Evolutionary conservation across 2,113 vertebrate genomes (phyloP), one percentile per base, ranked within the genome.

Genomic region (Spea multiplicata): DNA sequence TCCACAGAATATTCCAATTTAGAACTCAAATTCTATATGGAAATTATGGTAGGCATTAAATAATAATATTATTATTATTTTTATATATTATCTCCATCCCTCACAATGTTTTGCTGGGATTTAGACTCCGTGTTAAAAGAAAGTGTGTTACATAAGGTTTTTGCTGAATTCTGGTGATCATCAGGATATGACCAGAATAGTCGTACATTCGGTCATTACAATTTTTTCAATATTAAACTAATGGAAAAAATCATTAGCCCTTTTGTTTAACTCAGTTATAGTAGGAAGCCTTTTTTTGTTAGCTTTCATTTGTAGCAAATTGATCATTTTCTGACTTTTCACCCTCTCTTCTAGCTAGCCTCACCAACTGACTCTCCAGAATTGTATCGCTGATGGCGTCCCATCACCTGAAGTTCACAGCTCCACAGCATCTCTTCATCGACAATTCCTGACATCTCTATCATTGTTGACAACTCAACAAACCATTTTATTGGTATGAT

Each of bases 191-290:
- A 64, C 61, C 61, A 17, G 61, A 64, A 64, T 69, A 12, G 49
- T 47, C 49, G 49, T 69, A 47, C 47, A 5, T 48, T 13, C 44
- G 10, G 67, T 67, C 49, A 69, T 69, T 47, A 69, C 12, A 7
- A 49, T 69, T 49, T 14, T 69, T n/a, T 49, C 46, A 8, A 5
- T 45, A 49, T 49, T 69, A 48, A 49, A n/a, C 9, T 16, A 49
- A 49, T 69, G 67, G 61, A 49, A 69, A 49, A 69, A 49, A 48
- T 49, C 45, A n/a, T 69, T 50, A 16, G 47, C 67, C n/a, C 6
- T 68, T 69, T 64, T 64, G 8, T 64, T 48, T 69, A 69, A 49
- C 49, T 49, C 12, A 69, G 49, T 69, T 69, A 69, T 16, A 3
- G 44, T 7, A 10, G 67, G 67, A n/a, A 69, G 10, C 5, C 67